These are phyloP conservation scores for Plodia interpunctella DNA, from an alignment of 1,140 invertebrate species.

Conservation along the genomic window DNA sequence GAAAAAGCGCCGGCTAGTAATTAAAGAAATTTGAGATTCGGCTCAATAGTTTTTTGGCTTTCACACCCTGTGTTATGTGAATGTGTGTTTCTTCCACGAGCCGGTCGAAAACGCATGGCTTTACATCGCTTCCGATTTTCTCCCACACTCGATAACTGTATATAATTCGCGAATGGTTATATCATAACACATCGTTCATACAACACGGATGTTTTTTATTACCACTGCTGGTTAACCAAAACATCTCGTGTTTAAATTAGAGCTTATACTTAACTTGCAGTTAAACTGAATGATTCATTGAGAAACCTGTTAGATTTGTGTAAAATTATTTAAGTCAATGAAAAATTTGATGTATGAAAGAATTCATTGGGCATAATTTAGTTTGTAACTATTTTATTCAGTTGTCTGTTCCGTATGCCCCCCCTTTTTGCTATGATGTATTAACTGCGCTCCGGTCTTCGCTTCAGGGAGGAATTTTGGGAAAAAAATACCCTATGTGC, in stretches of 20 bases:
- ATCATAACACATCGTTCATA: conserved; percentile 18
- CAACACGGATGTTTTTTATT: conserved; percentile 36
- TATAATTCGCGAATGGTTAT: neutral
- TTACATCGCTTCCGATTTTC: neutral
- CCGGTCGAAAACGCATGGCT: no score
- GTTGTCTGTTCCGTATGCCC: no score
- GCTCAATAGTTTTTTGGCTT: no score
- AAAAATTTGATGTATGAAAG: neutral
- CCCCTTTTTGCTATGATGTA: no score
- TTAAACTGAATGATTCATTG: neutral
- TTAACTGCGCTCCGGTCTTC: no score
- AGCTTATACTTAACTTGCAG: conserved; percentile 4
- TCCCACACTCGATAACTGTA: neutral
- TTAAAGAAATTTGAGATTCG: no score
- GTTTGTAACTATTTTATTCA: no score
- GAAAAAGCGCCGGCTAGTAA: no score
- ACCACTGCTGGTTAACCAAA: conserved; percentile 22
- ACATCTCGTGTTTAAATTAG: conserved; percentile 27
- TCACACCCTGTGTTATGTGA: neutral
- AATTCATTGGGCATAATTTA: no score
- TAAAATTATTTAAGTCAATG: no score
- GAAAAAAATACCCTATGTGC: no score
- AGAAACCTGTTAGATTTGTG: neutral
- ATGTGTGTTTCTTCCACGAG: neutral
- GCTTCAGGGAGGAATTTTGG: no score